Percentiles rank a stretch among this genome's conserved stretches.
phyloP scores from a whole-genome alignment of 2,113 vertebrate genomes.

The Puma concolor region DNA sequence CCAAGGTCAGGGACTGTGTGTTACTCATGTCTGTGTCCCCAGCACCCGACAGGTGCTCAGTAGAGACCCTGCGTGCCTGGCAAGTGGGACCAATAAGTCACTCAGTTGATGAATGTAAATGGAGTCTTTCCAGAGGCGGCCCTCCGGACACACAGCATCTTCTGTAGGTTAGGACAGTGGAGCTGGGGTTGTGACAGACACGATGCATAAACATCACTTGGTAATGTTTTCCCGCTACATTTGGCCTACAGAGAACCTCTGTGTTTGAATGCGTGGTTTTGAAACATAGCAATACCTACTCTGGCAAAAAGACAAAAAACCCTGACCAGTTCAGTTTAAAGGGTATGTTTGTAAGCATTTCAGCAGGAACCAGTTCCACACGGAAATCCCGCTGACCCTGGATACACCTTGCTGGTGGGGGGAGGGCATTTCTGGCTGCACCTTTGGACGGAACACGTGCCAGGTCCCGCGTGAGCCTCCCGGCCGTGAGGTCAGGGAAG shows the following conservation, averaged over 20 bases:
- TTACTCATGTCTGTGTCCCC: neutral
- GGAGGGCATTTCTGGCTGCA: neutral
- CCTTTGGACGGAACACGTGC: neutral
- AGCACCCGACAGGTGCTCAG: neutral
- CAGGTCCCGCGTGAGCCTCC: accelerated
- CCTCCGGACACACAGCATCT: accelerated
- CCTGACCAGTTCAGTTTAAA: neutral
- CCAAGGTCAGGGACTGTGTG: neutral
- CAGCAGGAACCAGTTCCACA: neutral
- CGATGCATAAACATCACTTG: accelerated
- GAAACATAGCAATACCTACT: neutral
- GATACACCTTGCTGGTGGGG: neutral
- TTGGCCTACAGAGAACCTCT: neutral
- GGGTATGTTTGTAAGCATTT: neutral
- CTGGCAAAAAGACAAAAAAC: neutral
- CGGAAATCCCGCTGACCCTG: neutral
- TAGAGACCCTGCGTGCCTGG: neutral
- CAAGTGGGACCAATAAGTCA: neutral
- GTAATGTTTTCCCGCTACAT: neutral
- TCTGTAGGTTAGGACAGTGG: neutral
- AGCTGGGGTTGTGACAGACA: neutral
- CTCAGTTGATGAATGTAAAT: neutral
- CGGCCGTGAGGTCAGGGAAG: neutral
- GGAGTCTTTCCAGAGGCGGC: neutral
- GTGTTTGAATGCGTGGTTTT: neutral